Conservation (phyloP, 2,888 invertebrate species). For the Calliphora vomitoria region DNA sequence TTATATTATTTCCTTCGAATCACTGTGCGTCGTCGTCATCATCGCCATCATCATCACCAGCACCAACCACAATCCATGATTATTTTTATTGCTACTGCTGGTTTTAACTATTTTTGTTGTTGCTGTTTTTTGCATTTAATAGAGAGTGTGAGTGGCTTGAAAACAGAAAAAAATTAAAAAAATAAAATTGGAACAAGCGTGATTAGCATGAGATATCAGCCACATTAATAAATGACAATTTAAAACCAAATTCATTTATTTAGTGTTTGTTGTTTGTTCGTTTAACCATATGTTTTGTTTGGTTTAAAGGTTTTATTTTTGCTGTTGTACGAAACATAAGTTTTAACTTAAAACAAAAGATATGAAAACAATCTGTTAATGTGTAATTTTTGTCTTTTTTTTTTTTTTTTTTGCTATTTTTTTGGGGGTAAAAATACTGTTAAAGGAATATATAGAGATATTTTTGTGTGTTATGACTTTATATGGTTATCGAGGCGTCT, state of each 20-base stretch:
- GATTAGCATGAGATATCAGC: conserved; percentile 74
- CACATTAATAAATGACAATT: conserved; percentile 73
- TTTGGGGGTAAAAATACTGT: conserved; percentile 17
- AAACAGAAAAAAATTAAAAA: conserved; percentile 13
- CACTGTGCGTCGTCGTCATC: conserved; percentile 16
- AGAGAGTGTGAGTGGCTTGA: conserved; percentile 40
- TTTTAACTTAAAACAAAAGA: conserved; percentile 54
- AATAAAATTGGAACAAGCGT: conserved; percentile 74
- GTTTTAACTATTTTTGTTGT: conserved; percentile 36
- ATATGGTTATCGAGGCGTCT: conserved; percentile 68
- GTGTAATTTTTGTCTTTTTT: conserved; percentile 15
- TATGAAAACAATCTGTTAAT: conserved; percentile 37
- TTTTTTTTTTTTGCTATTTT: conserved; percentile 9
- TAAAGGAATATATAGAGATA: conserved; percentile 45
- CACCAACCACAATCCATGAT: conserved; percentile 36
- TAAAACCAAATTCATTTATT: conserved; percentile 54
- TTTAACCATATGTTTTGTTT: conserved; percentile 62
- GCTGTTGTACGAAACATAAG: conserved; percentile 54
- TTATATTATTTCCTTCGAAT: no score
- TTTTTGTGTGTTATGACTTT: conserved; percentile 55
- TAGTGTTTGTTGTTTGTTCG: not conserved
- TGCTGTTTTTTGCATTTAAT: conserved; percentile 28
- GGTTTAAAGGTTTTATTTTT: conserved; percentile 36
- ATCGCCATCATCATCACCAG: conserved; percentile 13
- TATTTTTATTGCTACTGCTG: conserved; percentile 43